Conservation (phyloP, 2,113 vertebrate species). For the Proteles cristata region DNA sequence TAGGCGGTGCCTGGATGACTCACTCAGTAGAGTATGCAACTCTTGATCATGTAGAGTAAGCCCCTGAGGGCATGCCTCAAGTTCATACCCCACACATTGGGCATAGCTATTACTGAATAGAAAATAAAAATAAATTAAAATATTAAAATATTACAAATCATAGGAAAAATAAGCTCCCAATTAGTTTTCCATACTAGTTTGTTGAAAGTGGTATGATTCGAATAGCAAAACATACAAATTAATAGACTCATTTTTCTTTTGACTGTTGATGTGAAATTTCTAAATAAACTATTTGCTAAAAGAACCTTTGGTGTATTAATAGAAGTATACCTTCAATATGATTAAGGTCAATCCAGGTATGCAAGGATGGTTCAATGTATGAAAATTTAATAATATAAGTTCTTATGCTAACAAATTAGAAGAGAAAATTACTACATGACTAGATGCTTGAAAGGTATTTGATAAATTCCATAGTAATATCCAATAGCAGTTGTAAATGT, state of each 20-base stretch:
- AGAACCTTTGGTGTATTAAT: background rate
- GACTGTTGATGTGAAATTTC: background rate
- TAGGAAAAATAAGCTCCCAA: background rate
- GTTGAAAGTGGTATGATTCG: background rate
- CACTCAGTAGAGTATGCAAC: background rate
- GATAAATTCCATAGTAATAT: constrained; percentile 4
- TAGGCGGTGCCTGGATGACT: background rate
- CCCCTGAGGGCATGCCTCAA: too few species aligned
- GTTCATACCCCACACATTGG: background rate
- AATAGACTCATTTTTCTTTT: constrained; percentile 24
- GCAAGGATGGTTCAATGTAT: background rate
- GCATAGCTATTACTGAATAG: background rate
- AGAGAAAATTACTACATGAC: background rate
- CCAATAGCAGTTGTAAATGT: background rate
- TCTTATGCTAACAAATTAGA: background rate
- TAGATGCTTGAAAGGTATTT: background rate
- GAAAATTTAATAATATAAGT: background rate
- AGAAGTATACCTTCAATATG: background rate
- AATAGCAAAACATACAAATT: constrained; percentile 16
- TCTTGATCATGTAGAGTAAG: background rate
- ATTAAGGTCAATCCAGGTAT: constrained; percentile 6
- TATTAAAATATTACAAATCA: background rate
- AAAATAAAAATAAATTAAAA: background rate
- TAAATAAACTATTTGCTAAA: background rate
- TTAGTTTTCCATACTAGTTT: background rate